Conservation (phyloP, 2,888 invertebrate genomes). For the Teleiodes luculella region DNA sequence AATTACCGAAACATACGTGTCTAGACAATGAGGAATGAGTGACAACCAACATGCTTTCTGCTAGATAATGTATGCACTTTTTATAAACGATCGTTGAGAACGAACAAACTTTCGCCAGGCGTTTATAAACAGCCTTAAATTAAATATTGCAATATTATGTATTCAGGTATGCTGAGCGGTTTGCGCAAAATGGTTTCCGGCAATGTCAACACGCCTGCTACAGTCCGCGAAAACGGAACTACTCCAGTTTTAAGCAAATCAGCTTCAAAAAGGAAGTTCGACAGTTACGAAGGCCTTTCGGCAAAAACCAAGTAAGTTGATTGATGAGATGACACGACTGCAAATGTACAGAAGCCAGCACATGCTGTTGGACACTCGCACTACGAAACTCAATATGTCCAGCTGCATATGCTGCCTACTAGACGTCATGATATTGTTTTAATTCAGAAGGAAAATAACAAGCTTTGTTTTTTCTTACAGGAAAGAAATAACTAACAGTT, state of each 20-base stretch:
- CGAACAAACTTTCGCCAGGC: too few relatives aligned
- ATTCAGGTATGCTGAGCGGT: constrained; percentile 85
- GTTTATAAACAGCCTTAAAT: neutral
- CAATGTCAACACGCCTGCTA: constrained; percentile 74
- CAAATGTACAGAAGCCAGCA: too few relatives aligned
- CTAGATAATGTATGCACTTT: too few relatives aligned
- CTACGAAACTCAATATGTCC: too few relatives aligned
- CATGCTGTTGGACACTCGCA: too few relatives aligned
- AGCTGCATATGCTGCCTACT: too few relatives aligned
- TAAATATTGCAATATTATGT: neutral
- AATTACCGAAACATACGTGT: too few relatives aligned
- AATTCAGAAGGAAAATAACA: neutral
- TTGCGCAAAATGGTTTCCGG: constrained; percentile 87
- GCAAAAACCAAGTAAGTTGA: constrained; percentile 82
- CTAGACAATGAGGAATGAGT: too few relatives aligned
- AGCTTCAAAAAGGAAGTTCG: constrained; percentile 82
- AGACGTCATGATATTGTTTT: neutral
- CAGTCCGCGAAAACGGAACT: constrained; percentile 58
- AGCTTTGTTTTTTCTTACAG: constrained; percentile 59
- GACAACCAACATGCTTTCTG: too few relatives aligned
- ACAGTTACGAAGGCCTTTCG: constrained; percentile 77
- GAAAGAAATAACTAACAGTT: constrained; percentile 79
- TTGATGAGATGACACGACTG: neutral
- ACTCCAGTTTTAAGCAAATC: constrained; percentile 81
- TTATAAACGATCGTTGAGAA: too few relatives aligned